Evolutionary conservation across 2,113 vertebrate species (phyloP).

Genomic region (Tetrao urogallus): DNA sequence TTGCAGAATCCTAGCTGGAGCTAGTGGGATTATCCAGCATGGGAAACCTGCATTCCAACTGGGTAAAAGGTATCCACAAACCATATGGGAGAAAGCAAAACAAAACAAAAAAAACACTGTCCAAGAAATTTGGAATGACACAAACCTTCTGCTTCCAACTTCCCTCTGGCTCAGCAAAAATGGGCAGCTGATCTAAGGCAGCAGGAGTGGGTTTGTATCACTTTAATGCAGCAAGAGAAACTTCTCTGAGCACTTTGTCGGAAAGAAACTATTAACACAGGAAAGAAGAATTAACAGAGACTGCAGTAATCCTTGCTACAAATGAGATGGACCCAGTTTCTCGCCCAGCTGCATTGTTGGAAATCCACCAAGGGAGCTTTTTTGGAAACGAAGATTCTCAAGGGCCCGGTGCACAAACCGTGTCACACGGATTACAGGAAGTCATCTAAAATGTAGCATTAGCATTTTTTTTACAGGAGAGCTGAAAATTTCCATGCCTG

Average conservation of each 20-base stretch:
- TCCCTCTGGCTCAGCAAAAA: not conserved
- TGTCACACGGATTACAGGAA: slow-evolving; percentile 56
- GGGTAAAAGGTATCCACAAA: slow-evolving; percentile 58
- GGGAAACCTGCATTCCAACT: slow-evolving; percentile 53
- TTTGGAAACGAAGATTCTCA: slow-evolving; percentile 22
- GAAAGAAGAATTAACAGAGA: slow-evolving; percentile 40
- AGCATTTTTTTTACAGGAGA: slow-evolving; percentile 23
- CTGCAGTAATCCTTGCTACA: not conserved
- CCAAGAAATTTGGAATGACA: slow-evolving; percentile 40
- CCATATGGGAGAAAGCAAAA: not conserved
- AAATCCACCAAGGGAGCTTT: slow-evolving; percentile 31
- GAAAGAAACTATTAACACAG: slow-evolving; percentile 54
- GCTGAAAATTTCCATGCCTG: slow-evolving; percentile 34
- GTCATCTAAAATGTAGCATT: not conserved
- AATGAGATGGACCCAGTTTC: not conserved
- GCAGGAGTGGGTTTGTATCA: not conserved
- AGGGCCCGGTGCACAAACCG: not conserved
- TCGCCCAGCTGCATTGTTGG: slow-evolving; percentile 12
- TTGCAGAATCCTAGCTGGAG: slow-evolving; percentile 38
- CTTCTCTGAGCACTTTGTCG: not conserved
- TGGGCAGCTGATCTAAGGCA: not conserved
- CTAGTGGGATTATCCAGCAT: slow-evolving; percentile 10
- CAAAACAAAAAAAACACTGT: not conserved
- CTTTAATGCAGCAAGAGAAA: not conserved
- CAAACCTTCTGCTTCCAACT: slow-evolving; percentile 29